Base-by-base conservation (phyloP, 2,113 vertebrate species). In the Mus pahari region DNA sequence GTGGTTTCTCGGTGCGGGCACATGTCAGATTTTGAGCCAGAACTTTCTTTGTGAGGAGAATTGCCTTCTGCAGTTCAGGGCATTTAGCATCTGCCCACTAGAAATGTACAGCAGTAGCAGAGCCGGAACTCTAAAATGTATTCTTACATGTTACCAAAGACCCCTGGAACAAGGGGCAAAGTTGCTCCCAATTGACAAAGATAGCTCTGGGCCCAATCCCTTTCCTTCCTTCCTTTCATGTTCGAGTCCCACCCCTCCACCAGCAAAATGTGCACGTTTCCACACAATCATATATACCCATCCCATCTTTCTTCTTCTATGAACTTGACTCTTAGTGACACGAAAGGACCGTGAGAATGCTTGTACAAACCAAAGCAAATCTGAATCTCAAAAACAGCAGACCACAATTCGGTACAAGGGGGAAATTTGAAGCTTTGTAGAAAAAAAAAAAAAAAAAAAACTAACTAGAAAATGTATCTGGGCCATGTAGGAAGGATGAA, bases 1-100 rank as follows among this genome's bases (percentile, higher is more conserved):
- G 45, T 5, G 33, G n/a, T 90, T 97, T 97, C 90, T 84, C 64
- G 96, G 62, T 16, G 7, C 53, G 84, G 92, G 62, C 42, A 33
- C 13, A 20, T 48, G n/a, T 48, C 5, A 36, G 7, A 79, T 84
- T 91, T 73, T 28, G 42, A 22, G 60, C 0, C 42, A 89, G 79
- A 70, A 7, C 33, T 48, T 71, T 75, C n/a, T 81, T 84, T 88
- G 45, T 62, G 68, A 94, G 20, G 62, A 94, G 16, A 14, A 13
- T 14, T 53, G 11, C 33, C 26, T 74, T 48, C 11, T 26, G 12
- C 20, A 11, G 12, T 89, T 33, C 1, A 39, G 42, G 16, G 36
- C 42, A 13, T 24, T 94, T 60, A n/a, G 39, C 36, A 12, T 94
- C 58, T 78, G 22, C 20, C 7, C 19, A 5, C 19, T 58, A 64